phyloP scores from a whole-genome alignment of 2,888 invertebrate species.

The Plagiodera versicolora region DNA sequence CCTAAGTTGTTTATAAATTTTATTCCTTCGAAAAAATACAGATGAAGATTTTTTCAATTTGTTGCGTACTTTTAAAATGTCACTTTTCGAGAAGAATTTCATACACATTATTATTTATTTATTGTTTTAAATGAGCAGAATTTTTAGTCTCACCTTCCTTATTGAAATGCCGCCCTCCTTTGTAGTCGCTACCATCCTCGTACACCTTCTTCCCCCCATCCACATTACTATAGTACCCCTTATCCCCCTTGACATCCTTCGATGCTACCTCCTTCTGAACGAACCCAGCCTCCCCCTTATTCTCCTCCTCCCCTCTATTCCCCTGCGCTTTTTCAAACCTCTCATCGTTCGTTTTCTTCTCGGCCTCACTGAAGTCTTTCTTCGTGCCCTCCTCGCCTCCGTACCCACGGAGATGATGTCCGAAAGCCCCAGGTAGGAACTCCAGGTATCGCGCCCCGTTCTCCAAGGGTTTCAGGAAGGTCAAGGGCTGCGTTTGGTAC shows the following conservation, averaged over 20 bases:
- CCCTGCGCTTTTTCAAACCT: conserved; percentile 57
- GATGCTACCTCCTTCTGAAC: conserved; percentile 58
- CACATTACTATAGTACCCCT: conserved; percentile 61
- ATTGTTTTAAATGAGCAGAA: no score
- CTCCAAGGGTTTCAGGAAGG: neutral
- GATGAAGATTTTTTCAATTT: no score
- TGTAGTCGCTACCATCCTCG: conserved; percentile 63
- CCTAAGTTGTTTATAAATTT: no score
- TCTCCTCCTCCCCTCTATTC: conserved; percentile 59
- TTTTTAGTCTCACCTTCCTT: conserved; percentile 59
- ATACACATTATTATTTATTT: no score
- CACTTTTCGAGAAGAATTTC: no score
- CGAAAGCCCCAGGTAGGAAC: neutral
- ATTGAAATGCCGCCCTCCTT: conserved; percentile 61
- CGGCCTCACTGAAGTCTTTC: conserved; percentile 60
- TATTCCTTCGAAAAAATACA: no score
- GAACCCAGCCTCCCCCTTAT: conserved; percentile 61
- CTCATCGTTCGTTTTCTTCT: conserved; percentile 62
- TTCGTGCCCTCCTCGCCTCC: conserved; percentile 58
- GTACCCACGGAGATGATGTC: conserved; percentile 1
- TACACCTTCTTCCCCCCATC: conserved; percentile 62
- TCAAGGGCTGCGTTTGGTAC: neutral
- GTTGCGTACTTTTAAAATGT: no score
- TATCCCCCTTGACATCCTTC: conserved; percentile 52
- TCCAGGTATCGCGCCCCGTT: no score